phyloP scores from a whole-genome alignment of 2,113 vertebrate genomes.

The Siniperca knerii region DNA sequence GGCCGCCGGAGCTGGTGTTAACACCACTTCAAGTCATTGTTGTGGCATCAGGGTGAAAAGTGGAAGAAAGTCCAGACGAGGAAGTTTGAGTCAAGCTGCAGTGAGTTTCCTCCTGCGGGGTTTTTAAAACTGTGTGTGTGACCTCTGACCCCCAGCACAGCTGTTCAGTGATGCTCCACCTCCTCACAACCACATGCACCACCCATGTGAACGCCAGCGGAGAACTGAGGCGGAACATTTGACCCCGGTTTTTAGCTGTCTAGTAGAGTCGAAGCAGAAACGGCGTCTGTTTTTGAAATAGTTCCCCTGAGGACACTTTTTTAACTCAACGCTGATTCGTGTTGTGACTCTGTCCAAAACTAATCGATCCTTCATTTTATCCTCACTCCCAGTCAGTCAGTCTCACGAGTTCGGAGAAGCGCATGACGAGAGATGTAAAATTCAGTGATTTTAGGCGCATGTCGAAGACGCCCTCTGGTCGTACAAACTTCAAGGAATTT shows the following conservation, averaged over 20 bases:
- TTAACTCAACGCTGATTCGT: not conserved
- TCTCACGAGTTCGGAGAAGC: conserved; percentile 8
- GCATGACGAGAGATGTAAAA: not conserved
- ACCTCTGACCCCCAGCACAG: conserved; percentile 31
- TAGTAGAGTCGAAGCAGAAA: too few relatives aligned
- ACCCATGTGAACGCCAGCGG: not conserved
- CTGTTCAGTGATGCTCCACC: not conserved
- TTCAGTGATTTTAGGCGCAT: not conserved
- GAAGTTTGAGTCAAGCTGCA: conserved; percentile 20
- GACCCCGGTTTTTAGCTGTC: not conserved
- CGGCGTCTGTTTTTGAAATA: not conserved
- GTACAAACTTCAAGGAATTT: not conserved
- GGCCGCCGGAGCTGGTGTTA: not conserved
- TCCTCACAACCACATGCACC: not conserved
- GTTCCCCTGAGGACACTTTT: not conserved
- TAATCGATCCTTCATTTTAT: not conserved
- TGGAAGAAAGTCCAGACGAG: not conserved
- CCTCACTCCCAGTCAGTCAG: not conserved
- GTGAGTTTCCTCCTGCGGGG: conserved; percentile 19
- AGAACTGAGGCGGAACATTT: not conserved
- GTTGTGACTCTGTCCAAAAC: not conserved
- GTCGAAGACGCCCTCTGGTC: not conserved
- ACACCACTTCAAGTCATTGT: not conserved
- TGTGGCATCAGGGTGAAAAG: not conserved
- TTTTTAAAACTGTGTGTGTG: not conserved